phyloP scores from a whole-genome alignment of 2,113 vertebrate species.

The Mirounga angustirostris region DNA sequence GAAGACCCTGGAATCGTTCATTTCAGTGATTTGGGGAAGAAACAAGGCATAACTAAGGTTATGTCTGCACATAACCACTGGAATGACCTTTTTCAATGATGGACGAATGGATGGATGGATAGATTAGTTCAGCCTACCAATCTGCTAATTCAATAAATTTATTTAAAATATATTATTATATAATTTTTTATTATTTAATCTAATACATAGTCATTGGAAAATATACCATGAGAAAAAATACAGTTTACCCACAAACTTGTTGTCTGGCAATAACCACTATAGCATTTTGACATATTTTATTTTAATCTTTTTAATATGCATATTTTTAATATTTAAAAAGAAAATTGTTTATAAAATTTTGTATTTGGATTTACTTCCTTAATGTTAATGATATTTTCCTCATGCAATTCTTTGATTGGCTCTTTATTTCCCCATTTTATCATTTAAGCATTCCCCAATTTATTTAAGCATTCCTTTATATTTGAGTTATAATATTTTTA shows the following conservation, averaged over 20 bases:
- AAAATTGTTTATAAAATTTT: background rate
- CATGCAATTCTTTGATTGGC: background rate
- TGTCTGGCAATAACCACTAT: background rate
- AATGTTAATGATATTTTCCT: background rate
- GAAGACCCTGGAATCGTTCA: background rate
- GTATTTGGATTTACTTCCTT: background rate
- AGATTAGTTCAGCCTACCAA: background rate
- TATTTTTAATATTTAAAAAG: slow-evolving; percentile 32
- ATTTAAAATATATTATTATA: background rate
- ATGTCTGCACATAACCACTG: background rate
- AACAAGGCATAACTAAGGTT: background rate
- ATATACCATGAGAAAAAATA: background rate
- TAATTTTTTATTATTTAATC: background rate
- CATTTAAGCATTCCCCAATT: background rate
- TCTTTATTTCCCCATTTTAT: background rate
- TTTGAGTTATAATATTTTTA: slow-evolving; percentile 13
- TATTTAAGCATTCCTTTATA: background rate
- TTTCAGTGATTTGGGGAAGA: slow-evolving; percentile 50
- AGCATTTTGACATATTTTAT: background rate
- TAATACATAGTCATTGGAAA: background rate
- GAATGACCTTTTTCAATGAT: background rate
- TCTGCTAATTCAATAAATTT: background rate
- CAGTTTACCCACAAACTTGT: background rate
- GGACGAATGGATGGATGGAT: background rate
- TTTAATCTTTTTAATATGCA: background rate